Conservation (phyloP, 2,888 invertebrate species). For the Koerneria pararmatus region DNA sequence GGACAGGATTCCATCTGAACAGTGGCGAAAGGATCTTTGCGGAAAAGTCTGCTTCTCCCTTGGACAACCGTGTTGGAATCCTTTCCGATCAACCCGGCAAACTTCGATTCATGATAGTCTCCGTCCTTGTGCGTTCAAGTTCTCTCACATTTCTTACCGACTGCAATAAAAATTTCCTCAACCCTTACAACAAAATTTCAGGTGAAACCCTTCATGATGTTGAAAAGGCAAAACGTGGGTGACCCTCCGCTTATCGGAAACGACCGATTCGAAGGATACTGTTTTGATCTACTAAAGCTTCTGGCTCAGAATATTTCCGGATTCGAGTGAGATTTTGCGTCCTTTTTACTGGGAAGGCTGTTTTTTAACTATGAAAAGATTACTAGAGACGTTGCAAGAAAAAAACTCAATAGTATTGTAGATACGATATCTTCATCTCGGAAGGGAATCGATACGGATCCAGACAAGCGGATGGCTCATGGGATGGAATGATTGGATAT, state of each 20-base stretch:
- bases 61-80: too few relatives aligned
- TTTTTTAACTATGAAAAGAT: not conserved
- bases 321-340: constrained; percentile 31
- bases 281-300: constrained; percentile 61
- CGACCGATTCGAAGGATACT: constrained; percentile 61
- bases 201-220: constrained; percentile 84
- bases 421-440: constrained; percentile 59
- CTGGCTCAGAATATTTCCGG: constrained; percentile 56
- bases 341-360: not conserved
- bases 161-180: too few relatives aligned
- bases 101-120: constrained; percentile 44
- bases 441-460: constrained; percentile 55
- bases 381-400: not conserved
- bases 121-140: constrained; percentile 46
- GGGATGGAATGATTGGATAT: constrained; percentile 60
- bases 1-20: too few relatives aligned
- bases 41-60: too few relatives aligned
- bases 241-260: constrained; percentile 50
- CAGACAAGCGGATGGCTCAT: constrained; percentile 41
- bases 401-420: constrained; percentile 46
- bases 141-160: too few relatives aligned
- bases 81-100: constrained; percentile 40
- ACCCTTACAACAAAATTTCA: too few relatives aligned
- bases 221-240: constrained; percentile 66
- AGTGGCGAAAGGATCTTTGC: too few relatives aligned